Base-by-base conservation (phyloP, 2,888 invertebrate genomes). In the Hydropsyche betteni region DNA sequence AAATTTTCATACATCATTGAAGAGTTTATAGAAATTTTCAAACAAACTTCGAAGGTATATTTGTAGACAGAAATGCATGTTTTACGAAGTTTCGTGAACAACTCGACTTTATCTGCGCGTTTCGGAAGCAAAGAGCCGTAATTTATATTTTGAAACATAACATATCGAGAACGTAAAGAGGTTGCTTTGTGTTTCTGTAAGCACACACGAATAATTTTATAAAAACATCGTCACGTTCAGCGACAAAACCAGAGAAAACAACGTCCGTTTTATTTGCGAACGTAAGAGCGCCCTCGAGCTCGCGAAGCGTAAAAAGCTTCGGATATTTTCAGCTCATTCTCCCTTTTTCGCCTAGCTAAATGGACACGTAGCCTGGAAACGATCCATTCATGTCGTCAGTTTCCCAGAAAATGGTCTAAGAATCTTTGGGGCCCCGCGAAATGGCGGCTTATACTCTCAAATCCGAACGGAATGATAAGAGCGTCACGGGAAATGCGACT, bases 301-400 rank as follows among this genome's bases (percentile, higher is more conserved):
- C 51, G 51, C 53, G 10, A n/a, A 53, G 53, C 68, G 24, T 50
- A 70, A 69, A 70, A 70, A 70, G 51, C 70, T 70, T 53, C 36
- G 70, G 70, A 70, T 70, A 70, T 53, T 70, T 70, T 70, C 24
- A 53, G 53, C 53, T 52, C 58, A 58, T 58, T 58, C 51, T 70
- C 51, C 16, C 51, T 12, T 70, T 70, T 70, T 33, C 52, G 58
- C 44, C 44, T 44, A 44, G 14, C 68, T 58, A 58, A 58, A 75
- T 71, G 72, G 74, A 68, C 77, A 77, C 77, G 77, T 77, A 70
- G 64, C 55, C 64, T 61, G 52, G 70, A 74, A 77, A 77, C 75
- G 74, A 75, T 75, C 75, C 69, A 34, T 68, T 74, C 69, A 69
- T 69, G 61, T 75, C 58, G 74, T 77, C 77, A 75, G 74, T 55